A percentile compares a stretch with the other conserved stretches of the same genome.
phyloP scores from a whole-genome alignment of 2,888 invertebrate genomes.

The Lacanobia wlatinum region DNA sequence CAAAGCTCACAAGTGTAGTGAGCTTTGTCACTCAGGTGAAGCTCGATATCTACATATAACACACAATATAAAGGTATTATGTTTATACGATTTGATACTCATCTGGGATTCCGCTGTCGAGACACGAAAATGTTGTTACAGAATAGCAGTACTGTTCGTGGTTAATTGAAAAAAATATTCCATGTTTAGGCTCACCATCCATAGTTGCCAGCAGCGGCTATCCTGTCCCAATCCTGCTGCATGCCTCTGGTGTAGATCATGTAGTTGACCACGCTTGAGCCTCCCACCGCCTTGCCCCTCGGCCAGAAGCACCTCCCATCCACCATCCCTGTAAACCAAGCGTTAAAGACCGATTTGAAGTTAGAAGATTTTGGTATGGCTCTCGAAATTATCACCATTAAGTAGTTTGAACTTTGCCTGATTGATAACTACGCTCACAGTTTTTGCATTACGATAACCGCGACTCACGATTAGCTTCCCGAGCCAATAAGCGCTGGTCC shows the following conservation, averaged over 20 bases:
- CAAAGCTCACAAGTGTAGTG: too few species aligned
- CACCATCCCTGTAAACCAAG: slow-evolving; percentile 78
- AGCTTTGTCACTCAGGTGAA: too few species aligned
- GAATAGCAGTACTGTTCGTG: neutral
- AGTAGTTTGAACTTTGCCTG: neutral
- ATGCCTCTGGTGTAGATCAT: slow-evolving; percentile 93
- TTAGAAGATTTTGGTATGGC: slow-evolving; percentile 29
- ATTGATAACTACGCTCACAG: neutral
- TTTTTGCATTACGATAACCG: neutral
- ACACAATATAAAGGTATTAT: too few species aligned
- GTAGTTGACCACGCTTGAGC: slow-evolving; percentile 89
- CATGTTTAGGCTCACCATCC: slow-evolving; percentile 89
- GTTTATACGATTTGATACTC: too few species aligned
- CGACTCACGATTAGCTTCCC: neutral
- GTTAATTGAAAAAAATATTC: neutral
- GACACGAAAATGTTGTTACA: too few species aligned
- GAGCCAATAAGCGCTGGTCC: neutral
- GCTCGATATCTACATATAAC: too few species aligned
- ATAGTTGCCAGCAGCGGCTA: slow-evolving; percentile 92
- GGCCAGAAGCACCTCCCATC: slow-evolving; percentile 86
- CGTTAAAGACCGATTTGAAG: neutral
- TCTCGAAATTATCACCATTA: neutral
- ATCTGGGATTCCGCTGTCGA: too few species aligned
- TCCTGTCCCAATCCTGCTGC: slow-evolving; percentile 92
- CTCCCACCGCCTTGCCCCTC: slow-evolving; percentile 88